Evolutionary conservation across 2,888 invertebrate genomes (phyloP).

Genomic region (Polia nebulosa): DNA sequence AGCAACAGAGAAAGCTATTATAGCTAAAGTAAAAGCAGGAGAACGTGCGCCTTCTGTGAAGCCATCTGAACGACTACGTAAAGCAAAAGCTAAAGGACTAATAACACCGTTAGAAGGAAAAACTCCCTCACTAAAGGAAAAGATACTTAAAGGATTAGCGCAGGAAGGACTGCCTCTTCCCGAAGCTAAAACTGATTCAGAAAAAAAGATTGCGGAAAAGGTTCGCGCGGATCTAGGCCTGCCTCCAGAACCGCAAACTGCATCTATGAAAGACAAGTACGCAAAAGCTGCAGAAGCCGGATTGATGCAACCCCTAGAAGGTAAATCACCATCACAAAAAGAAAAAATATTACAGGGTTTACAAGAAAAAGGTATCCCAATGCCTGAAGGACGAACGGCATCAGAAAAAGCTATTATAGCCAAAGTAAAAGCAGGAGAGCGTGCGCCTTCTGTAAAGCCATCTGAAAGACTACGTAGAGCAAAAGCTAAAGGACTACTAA

Average conservation of each 20-base stretch:
- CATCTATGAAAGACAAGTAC: not conserved
- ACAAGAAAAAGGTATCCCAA: not conserved
- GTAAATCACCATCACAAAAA: not conserved
- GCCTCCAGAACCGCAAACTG: not conserved
- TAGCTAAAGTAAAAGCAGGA: not conserved
- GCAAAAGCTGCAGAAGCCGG: not conserved
- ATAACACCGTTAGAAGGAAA: not conserved
- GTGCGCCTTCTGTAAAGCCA: not conserved
- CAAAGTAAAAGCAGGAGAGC: not conserved
- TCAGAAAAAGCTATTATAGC: not conserved
- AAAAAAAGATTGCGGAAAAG: not conserved
- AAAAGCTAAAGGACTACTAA: not conserved
- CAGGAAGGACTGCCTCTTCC: not conserved
- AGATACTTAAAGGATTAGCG: not conserved
- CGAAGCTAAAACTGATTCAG: not conserved
- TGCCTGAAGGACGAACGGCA: not conserved
- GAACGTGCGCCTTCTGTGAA: not conserved
- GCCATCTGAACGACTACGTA: not conserved
- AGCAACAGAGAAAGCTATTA: not conserved
- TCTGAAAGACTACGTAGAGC: not conserved
- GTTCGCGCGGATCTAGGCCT: not conserved
- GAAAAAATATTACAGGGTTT: conserved; percentile 3
- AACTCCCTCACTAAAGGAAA: not conserved
- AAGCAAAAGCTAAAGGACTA: not conserved
- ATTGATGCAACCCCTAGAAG: not conserved